Evolutionary conservation across 2,113 vertebrate species (phyloP).

Genomic region (Brachyhypopomus gauderio): DNA sequence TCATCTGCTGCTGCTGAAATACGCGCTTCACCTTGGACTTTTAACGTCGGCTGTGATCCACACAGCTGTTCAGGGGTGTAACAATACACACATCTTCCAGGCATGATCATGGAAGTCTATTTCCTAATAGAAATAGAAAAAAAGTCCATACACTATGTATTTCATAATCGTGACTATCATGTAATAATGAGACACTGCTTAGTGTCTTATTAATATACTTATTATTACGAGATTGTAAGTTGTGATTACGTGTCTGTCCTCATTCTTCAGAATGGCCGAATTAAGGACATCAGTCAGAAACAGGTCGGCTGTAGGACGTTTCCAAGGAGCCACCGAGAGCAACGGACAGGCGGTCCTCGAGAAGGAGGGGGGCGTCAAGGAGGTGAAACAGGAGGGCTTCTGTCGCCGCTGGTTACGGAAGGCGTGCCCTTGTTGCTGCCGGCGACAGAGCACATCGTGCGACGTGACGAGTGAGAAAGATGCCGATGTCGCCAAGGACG

Average conservation of each 20-base stretch:
- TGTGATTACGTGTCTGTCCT: background rate
- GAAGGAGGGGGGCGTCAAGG: conserved; percentile 49
- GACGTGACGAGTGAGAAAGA: conserved; percentile 58
- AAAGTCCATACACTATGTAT: too few species aligned
- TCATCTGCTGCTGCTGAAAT: too few species aligned
- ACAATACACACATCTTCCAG: too few species aligned
- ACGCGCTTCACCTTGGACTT: too few species aligned
- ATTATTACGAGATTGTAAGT: background rate
- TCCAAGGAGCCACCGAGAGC: conserved; percentile 61
- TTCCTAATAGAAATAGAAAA: too few species aligned
- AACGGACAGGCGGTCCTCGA: conserved; percentile 64
- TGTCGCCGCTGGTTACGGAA: conserved; percentile 68
- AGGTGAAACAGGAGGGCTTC: conserved; percentile 60
- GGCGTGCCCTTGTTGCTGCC: conserved; percentile 70
- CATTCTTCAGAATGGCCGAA: conserved; percentile 67
- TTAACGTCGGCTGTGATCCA: too few species aligned
- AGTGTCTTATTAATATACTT: too few species aligned
- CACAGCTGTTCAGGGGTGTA: too few species aligned
- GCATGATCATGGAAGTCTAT: too few species aligned
- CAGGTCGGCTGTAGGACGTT: conserved; percentile 68
- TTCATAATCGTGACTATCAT: too few species aligned
- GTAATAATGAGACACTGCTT: too few species aligned
- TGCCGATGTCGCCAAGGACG: conserved; percentile 23
- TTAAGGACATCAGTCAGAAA: conserved; percentile 62
- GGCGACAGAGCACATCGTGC: conserved; percentile 56